Conservation (phyloP, 2,113 vertebrate genomes). For the Alaudala cheleensis region DNA sequence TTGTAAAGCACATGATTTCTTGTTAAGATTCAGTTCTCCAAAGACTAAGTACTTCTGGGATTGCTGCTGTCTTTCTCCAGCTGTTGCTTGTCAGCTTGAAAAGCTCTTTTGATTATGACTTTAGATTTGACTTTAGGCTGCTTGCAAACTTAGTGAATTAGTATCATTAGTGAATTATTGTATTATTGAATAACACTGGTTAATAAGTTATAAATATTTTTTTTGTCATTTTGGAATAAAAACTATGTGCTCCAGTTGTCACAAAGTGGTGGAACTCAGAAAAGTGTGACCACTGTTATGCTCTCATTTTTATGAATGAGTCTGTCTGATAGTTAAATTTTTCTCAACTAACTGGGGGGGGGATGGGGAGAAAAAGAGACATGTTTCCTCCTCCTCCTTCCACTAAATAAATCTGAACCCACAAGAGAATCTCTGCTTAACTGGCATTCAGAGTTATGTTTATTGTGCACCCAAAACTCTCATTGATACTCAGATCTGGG, state of each 20-base stretch:
- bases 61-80: background rate
- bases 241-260: fast-evolving
- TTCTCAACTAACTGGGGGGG: background rate
- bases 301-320: background rate
- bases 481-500: background rate
- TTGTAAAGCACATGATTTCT: background rate
- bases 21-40: background rate
- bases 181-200: background rate
- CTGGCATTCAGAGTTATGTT: background rate
- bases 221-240: background rate
- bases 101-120: background rate
- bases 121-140: background rate
- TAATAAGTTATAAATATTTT: background rate
- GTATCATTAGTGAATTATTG: background rate
- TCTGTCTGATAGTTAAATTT: background rate
- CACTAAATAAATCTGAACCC: background rate
- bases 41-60: background rate
- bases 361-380: background rate
- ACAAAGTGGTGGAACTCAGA: background rate
- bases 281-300: background rate
- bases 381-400: background rate
- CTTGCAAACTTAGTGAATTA: background rate
- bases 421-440: background rate
- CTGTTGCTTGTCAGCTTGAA: background rate
- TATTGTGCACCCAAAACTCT: background rate